Evolutionary conservation across 2,797 vertebrate genomes (phyloP).

Genomic region (Rhabdomys pumilio): DNA sequence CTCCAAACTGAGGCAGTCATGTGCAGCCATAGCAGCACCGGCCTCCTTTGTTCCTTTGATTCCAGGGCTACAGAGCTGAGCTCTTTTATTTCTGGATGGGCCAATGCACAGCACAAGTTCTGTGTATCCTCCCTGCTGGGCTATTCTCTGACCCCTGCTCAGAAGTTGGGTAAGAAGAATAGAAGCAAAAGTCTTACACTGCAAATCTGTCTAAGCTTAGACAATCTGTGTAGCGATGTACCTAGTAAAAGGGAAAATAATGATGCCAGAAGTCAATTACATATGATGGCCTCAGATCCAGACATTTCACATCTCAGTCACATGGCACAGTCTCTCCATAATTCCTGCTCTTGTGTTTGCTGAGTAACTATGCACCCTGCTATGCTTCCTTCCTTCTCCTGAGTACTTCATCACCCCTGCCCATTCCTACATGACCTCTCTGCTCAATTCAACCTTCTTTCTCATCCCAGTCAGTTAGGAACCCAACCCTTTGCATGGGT

Average conservation of each 20-base stretch:
- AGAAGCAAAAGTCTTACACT: constrained; percentile 74
- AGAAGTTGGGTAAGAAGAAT: constrained; percentile 56
- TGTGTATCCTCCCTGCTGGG: constrained; percentile 66
- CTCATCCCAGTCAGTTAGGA: constrained; percentile 45
- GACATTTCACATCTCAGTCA: constrained; percentile 45
- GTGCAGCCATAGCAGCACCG: constrained; percentile 32
- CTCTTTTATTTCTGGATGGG: constrained; percentile 72
- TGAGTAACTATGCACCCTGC: constrained; percentile 50
- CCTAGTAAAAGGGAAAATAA: constrained; percentile 63
- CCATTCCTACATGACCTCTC: constrained; percentile 6
- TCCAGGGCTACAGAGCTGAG: constrained; percentile 43
- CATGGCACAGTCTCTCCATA: constrained; percentile 62
- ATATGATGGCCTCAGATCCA: constrained; percentile 59
- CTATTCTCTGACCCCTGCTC: constrained; percentile 71
- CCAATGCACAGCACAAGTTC: neutral
- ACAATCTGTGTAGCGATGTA: constrained; percentile 20
- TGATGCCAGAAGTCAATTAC: constrained; percentile 64
- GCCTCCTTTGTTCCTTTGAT: constrained; percentile 69
- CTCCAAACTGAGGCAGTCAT: constrained; percentile 66
- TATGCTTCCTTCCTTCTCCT: neutral
- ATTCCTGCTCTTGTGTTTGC: constrained; percentile 64
- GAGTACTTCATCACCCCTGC: neutral
- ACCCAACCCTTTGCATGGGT: constrained; percentile 33
- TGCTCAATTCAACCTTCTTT: constrained; percentile 41
- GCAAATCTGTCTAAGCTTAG: constrained; percentile 29